phyloP scores from a whole-genome alignment of 2,113 vertebrate genomes.

The Sinocyclocheilus anophthalmus region DNA sequence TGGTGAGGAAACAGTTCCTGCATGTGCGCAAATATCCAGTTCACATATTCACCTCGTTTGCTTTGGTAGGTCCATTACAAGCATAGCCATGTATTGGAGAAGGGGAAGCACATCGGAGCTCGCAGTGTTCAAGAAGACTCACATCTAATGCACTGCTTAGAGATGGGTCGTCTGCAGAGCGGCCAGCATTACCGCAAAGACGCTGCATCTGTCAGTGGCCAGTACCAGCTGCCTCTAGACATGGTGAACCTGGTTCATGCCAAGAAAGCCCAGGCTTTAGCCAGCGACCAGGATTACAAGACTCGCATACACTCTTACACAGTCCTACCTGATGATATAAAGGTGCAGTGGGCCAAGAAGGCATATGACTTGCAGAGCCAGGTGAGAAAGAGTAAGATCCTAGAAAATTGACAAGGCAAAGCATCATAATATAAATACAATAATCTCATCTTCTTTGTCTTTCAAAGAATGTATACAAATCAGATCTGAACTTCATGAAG shows the following conservation, averaged over 20 bases:
- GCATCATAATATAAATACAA: neutral
- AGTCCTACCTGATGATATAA: constrained; percentile 87
- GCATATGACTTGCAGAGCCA: constrained; percentile 93
- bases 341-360: constrained; percentile 91
- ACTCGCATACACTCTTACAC: constrained; percentile 86
- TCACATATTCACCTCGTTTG: neutral
- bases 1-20: too few species aligned
- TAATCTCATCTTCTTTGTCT: constrained; percentile 44
- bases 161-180: constrained; percentile 86
- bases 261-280: constrained; percentile 89
- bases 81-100: constrained; percentile 85
- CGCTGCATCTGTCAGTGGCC: constrained; percentile 73
- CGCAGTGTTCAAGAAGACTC: constrained; percentile 83
- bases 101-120: constrained; percentile 88
- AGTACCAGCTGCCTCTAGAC: constrained; percentile 85
- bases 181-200: constrained; percentile 84
- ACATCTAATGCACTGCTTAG: constrained; percentile 83
- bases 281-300: constrained; percentile 89
- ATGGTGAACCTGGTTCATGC: constrained; percentile 90
- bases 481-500: constrained; percentile 91
- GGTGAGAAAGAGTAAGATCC: constrained; percentile 72
- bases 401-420: neutral
- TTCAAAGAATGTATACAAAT: constrained; percentile 88
- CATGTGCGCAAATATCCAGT: too few species aligned
- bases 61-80: constrained; percentile 86